Evolutionary conservation across 2,113 vertebrate species (phyloP).

Genomic region (Phrynocephalus versicolor): DNA sequence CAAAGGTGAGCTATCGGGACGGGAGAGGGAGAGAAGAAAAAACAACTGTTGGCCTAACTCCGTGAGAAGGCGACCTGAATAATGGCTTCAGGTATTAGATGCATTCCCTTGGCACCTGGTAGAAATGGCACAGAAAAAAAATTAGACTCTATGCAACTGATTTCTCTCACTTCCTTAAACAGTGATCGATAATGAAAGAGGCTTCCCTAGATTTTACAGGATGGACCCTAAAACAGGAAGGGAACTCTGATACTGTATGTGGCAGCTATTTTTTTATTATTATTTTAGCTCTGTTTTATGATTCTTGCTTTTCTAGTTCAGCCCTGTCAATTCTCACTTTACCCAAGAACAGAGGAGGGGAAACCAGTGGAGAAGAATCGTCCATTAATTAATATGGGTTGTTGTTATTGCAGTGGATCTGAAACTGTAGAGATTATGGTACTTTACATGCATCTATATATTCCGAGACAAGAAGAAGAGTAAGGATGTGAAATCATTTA

Average conservation of each 20-base stretch:
- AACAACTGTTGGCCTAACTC: no score
- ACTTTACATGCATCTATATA: not conserved
- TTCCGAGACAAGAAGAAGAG: not conserved
- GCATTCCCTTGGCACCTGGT: no score
- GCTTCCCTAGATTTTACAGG: not conserved
- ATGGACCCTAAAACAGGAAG: not conserved
- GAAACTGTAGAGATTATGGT: no score
- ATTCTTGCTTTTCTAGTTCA: not conserved
- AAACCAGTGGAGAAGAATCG: not conserved
- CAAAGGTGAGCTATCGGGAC: no score
- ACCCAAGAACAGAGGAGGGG: not conserved
- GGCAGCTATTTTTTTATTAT: no score
- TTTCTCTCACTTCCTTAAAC: not conserved
- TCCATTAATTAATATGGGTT: not conserved
- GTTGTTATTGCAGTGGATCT: not conserved
- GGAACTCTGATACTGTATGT: no score
- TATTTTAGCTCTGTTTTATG: no score
- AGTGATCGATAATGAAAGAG: not conserved
- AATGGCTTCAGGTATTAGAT: no score
- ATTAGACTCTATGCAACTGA: no score
- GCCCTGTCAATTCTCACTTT: not conserved
- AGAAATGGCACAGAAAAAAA: no score
- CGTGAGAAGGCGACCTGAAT: no score
- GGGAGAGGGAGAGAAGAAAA: no score
- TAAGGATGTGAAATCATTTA: not conserved